Conservation (phyloP, 2,888 invertebrate species). For the Aphrophora alni region DNA sequence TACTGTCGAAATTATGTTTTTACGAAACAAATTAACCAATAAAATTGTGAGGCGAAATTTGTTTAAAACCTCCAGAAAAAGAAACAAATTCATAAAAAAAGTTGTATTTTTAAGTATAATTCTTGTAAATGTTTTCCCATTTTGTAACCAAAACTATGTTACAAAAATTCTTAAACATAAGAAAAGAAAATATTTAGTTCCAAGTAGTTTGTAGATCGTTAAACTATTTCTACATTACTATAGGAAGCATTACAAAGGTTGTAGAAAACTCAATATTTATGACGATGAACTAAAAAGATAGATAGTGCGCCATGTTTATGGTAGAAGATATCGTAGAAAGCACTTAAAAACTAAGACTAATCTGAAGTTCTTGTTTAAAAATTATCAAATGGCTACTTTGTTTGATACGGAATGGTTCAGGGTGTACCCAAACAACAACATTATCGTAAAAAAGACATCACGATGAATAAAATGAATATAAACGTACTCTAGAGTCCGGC, state of each 20-base stretch:
- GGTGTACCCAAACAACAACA: background rate
- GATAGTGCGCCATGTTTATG: background rate
- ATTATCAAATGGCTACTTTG: slow-evolving; percentile 9
- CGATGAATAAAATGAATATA: background rate
- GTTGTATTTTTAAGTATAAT: no score
- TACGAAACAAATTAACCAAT: no score
- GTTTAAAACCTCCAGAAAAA: no score
- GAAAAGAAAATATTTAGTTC: no score
- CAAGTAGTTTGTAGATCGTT: no score
- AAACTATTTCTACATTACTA: no score
- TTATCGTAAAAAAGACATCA: slow-evolving; percentile 5
- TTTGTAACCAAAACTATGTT: no score
- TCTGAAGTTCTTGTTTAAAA: background rate
- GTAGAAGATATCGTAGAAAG: background rate
- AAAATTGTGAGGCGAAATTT: no score
- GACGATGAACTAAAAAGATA: background rate
- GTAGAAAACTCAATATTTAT: background rate
- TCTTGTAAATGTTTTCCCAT: no score
- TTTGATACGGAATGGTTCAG: background rate
- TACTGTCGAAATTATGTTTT: no score
- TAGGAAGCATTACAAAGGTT: background rate
- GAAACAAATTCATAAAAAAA: no score
- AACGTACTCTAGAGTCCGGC: background rate
- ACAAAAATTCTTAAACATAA: no score
- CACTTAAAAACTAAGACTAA: background rate